phyloP scores from a whole-genome alignment of 2,888 invertebrate species.

The Rhorus exstirpatorius region DNA sequence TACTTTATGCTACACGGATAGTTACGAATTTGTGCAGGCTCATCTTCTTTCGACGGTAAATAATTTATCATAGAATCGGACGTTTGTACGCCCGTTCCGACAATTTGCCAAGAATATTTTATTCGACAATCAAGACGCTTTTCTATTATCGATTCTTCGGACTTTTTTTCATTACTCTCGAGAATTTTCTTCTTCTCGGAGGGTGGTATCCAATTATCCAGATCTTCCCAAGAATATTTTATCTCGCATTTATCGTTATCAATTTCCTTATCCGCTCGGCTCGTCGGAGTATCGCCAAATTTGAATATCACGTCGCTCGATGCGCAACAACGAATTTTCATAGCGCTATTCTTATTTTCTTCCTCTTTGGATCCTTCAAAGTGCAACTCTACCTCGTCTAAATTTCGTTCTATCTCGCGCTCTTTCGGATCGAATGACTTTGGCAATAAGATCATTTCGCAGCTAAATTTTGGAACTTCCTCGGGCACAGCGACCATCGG shows the following conservation, averaged over 20 bases:
- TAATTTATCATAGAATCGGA: constrained; percentile 72
- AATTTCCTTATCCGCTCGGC: background rate
- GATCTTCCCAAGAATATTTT: constrained; percentile 74
- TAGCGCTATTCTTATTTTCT: background rate
- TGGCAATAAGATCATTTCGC: background rate
- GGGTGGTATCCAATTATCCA: constrained; percentile 71
- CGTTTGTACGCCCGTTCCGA: constrained; percentile 76
- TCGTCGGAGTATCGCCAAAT: background rate
- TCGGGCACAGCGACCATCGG: too few species aligned
- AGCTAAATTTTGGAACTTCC: too few species aligned
- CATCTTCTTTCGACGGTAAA: constrained; percentile 30
- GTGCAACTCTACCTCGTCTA: background rate
- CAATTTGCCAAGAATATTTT: constrained; percentile 79
- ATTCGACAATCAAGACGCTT: constrained; percentile 69
- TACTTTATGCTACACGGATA: constrained; percentile 76
- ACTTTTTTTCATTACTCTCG: background rate
- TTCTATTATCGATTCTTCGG: background rate
- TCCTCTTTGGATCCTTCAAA: background rate
- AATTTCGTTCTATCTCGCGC: background rate
- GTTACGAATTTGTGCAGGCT: constrained; percentile 22
- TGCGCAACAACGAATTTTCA: constrained; percentile 26
- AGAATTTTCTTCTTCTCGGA: constrained; percentile 62
- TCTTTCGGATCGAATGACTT: background rate
- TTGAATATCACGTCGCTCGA: constrained; percentile 10
- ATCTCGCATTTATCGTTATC: constrained; percentile 27